Percentiles rank a stretch among this genome's conserved stretches.
These are phyloP conservation scores for Drosophila prosaltans DNA, from an alignment of 1,140 invertebrate genomes.

Conservation along the genomic window DNA sequence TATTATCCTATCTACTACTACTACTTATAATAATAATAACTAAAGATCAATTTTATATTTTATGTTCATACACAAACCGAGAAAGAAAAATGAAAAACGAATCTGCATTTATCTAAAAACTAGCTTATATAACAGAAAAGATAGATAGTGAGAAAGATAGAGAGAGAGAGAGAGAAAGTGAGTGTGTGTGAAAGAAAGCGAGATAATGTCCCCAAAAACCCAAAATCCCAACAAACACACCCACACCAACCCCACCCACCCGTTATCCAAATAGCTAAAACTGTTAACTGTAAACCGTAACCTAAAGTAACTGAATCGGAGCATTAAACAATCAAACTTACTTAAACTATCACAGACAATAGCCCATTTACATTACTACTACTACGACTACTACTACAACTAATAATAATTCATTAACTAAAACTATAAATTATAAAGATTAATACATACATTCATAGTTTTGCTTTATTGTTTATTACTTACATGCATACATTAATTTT, in stretches of 20 bases:
- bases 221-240: no score
- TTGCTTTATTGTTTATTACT: slow-evolving; percentile 14
- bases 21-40: slow-evolving; percentile 1
- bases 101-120: slow-evolving; percentile 10
- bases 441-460: slow-evolving; percentile 32
- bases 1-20: slow-evolving; percentile 13
- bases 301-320: slow-evolving; percentile 74
- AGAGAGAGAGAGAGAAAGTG: neutral
- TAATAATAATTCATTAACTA: slow-evolving; percentile 33
- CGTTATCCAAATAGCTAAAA: slow-evolving; percentile 1
- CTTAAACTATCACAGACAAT: slow-evolving; percentile 56
- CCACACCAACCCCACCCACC: neutral
- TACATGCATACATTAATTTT: slow-evolving; percentile 23
- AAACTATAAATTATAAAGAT: slow-evolving; percentile 28
- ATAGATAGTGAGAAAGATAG: neutral
- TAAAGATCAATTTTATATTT: slow-evolving; percentile 2
- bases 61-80: slow-evolving; percentile 19
- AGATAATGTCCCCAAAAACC: no score
- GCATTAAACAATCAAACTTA: slow-evolving; percentile 80
- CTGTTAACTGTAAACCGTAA: slow-evolving; percentile 16
- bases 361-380: slow-evolving; percentile 45
- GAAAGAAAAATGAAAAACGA: neutral
- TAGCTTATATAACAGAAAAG: slow-evolving; percentile 30
- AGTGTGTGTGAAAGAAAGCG: neutral
- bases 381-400: no score